Percentiles rank a stretch among this genome's conserved stretches.
phyloP scores from a whole-genome alignment of 2,113 vertebrate genomes.

The Serinus canaria region DNA sequence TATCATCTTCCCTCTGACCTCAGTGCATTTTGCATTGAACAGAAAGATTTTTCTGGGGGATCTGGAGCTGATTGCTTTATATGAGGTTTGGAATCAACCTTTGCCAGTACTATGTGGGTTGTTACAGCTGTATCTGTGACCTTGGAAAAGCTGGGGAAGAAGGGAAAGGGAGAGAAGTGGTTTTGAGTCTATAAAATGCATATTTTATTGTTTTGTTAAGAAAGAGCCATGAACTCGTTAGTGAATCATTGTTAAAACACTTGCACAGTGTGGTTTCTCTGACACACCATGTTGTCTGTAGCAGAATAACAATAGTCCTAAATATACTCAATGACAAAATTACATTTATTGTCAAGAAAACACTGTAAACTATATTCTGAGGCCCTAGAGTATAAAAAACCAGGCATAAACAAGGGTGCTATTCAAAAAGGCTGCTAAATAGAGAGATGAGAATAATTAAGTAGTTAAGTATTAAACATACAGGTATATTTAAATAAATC shows the following conservation, averaged over 20 bases:
- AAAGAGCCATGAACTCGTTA: neutral
- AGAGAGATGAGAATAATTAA: neutral
- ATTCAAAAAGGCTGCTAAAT: neutral
- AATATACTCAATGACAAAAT: neutral
- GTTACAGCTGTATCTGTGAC: neutral
- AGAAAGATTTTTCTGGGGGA: neutral
- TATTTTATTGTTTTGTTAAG: neutral
- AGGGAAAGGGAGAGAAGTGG: neutral
- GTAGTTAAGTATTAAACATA: neutral
- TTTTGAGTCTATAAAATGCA: neutral
- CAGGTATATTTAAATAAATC: neutral
- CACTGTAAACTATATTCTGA: fast-evolving
- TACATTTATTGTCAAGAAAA: neutral
- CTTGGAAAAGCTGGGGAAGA: neutral
- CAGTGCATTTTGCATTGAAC: neutral
- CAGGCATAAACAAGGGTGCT: neutral
- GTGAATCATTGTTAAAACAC: neutral
- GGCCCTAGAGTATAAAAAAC: neutral
- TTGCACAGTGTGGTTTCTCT: neutral
- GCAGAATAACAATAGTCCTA: neutral
- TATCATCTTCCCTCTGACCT: neutral
- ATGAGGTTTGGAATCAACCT: neutral
- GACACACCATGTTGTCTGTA: neutral
- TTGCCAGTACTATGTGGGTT: neutral
- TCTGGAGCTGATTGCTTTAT: neutral